Base-by-base conservation (phyloP, 2,113 vertebrate genomes). In the Cranoglanis bouderius region DNA sequence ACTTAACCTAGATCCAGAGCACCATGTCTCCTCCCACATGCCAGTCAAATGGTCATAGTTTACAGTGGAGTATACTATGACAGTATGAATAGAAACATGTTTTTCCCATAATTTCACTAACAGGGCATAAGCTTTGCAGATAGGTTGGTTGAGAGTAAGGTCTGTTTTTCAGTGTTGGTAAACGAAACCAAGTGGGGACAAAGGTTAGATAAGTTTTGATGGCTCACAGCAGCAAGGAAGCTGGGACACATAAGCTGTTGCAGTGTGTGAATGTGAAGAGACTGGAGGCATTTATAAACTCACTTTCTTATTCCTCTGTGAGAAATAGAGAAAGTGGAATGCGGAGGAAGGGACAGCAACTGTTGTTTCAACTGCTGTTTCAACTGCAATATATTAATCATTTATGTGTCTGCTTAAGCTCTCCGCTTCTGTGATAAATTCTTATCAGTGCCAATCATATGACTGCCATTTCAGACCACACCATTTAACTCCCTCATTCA, bases 1-100 rank as follows among this genome's bases (percentile, higher is more conserved):
- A 26, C 85, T 88, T 89, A 89, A 92, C 91, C 90, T 83, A 91
- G 86, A 91, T 90, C 89, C 85, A 61, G 72, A 59, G 12, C 53
- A 63, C 61, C 85, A 51, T 49, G 4, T n/a, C 65, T 46, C 46
- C 77, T 84, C 53, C 88, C 74, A 75, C 90, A 53, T 55, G 67
- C 67, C 86, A 84, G 51, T 77, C 78, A 85, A 91, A 89, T 57
- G 35, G n/a, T 26, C 80, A 61, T 88, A 87, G 38, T 89, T 67
- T 35, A 85, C 46, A 63, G 19, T n/a, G 49, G 67, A 59, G 8
- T 61, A 35, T 51, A 59, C 32, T 77, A 35, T 43, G 35, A 38
- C n/a, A 70, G 51, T 51, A 61, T 40, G 8, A 53, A 46, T 21
- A 38, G 38, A 88, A 83, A 85, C 51, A 29, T 0, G 18, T 82